These are phyloP conservation scores for Peromyscus aztecus DNA, from an alignment of 2,797 vertebrate species.

Conservation along the genomic window DNA sequence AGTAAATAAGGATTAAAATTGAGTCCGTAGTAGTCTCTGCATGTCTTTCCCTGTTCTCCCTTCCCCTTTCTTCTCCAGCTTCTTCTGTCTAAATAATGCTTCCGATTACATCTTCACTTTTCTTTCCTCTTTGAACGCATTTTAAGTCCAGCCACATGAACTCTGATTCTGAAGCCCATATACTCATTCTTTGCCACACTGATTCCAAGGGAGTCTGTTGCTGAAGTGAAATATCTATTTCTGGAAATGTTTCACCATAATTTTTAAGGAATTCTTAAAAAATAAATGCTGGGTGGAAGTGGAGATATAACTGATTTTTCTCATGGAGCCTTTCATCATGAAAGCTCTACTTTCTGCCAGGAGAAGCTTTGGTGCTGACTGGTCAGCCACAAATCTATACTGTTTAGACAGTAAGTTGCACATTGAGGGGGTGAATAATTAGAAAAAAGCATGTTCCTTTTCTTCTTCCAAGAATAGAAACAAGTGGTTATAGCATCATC, in stretches of 20 bases:
- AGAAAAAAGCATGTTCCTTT: conserved; percentile 24
- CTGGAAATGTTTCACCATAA: conserved; percentile 36
- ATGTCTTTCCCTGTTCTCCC: background rate
- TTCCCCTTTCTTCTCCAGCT: background rate
- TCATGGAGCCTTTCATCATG: background rate
- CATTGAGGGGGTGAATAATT: background rate
- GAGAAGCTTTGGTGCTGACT: conserved; percentile 26
- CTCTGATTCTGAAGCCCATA: background rate
- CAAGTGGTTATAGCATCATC: background rate
- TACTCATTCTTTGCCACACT: background rate
- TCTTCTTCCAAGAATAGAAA: background rate
- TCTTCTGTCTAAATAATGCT: background rate
- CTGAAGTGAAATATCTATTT: conserved; percentile 70
- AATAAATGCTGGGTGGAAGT: conserved; percentile 2
- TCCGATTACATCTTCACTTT: background rate
- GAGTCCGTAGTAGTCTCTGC: background rate
- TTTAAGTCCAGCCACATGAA: background rate
- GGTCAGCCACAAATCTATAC: background rate
- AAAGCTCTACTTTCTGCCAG: conserved; percentile 27
- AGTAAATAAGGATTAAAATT: background rate
- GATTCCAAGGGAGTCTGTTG: conserved; percentile 54
- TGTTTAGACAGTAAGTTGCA: background rate
- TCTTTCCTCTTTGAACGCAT: conserved; percentile 46
- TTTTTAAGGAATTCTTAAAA: conserved; percentile 68
- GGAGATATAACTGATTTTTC: conserved; percentile 37